Base-by-base conservation (phyloP, 2,888 invertebrate species). In the Phyllotreta cruciferae region DNA sequence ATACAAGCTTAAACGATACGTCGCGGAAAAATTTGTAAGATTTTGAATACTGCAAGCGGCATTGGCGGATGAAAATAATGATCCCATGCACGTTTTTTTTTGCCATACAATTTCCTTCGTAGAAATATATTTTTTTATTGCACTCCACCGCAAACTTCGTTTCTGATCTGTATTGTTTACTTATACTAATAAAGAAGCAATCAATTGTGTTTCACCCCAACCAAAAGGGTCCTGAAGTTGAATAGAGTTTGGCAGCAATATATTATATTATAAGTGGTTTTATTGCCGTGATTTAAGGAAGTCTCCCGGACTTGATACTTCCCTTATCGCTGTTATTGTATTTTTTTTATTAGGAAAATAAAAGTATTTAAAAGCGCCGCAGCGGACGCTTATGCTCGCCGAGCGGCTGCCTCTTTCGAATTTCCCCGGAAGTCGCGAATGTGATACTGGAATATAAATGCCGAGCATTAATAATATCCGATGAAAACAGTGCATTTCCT, bases 1-100 rank as follows among this genome's bases (percentile, higher is more conserved):
- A 65, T 62, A 63, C 35, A 41, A 58, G 62, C 62, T 66, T 58
- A 56, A 66, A 60, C 58, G 65, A 65, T 62, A 47, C 41, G 66
- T 66, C 66, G 62, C 45, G 55, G 56, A 47, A 50, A 61, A 65
- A 65, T 62, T 65, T 58, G 50, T 52, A 62, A 56, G 53, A 60
- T 60, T 61, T 50, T 55, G 55, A 60, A 60, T 60, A 54, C 36
- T 24, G 24, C 24, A 24, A 24, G 39, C 54, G 54, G 38, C 47
- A 37, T 44, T 37, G 56, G 44, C 44, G 44, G 38, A 37, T 37
- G 37, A 13, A 42, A 6, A 37, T n/a, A 41, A 41, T 8, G 11
- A 35, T 24, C 5, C 1, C 1, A 10, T 42, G 10, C 13, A n/a
- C n/a, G n/a, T n/a, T n/a, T n/a, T n/a, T n/a, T n/a, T n/a, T n/a